These are phyloP conservation scores for Pelecanus crispus DNA, from an alignment of 2,113 vertebrate species.

Conservation along the genomic window DNA sequence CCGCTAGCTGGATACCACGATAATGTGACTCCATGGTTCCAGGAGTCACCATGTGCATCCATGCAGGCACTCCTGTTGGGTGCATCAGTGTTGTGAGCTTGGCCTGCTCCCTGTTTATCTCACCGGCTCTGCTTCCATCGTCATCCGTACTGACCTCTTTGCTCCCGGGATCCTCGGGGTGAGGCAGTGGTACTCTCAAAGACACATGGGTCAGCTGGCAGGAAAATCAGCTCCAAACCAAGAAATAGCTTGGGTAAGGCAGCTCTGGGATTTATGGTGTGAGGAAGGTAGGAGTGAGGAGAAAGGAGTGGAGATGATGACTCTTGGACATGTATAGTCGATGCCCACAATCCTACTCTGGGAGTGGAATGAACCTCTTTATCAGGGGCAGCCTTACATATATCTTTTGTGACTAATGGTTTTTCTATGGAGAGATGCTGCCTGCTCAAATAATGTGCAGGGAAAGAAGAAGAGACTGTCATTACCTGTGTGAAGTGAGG, in stretches of 20 bases:
- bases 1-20: fast-evolving
- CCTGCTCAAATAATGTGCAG: neutral
- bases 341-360: neutral
- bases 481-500: neutral
- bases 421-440: neutral
- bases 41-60: neutral
- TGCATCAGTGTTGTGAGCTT: neutral
- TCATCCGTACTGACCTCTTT: neutral
- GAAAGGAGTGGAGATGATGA: neutral
- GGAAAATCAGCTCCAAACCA: neutral
- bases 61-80: no score
- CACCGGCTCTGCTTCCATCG: neutral
- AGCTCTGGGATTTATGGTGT: neutral
- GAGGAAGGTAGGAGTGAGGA: neutral
- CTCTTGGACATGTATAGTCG: neutral
- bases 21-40: neutral
- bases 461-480: neutral
- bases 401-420: neutral
- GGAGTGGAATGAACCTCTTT: neutral
- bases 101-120: neutral
- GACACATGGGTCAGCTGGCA: neutral
- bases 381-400: neutral
- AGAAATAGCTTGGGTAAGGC: neutral
- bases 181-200: neutral
- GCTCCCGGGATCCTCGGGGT: neutral